Base-by-base conservation (phyloP, 2,888 invertebrate genomes). In the Tromatobia lineatoria region DNA sequence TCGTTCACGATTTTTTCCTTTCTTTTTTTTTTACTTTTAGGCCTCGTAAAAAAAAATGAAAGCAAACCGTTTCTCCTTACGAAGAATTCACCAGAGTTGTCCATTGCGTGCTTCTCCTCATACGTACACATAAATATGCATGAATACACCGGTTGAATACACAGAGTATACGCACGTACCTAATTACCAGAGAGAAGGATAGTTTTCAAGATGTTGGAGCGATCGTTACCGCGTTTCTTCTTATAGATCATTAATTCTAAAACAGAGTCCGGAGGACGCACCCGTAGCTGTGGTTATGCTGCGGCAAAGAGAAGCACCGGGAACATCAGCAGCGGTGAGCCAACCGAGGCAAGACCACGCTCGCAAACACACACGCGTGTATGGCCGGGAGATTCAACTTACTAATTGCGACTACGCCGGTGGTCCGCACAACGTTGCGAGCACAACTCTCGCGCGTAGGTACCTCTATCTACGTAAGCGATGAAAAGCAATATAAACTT, bases 331-430 rank as follows among this genome's bases (percentile, higher is more conserved):
- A 50, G 64, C 61, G 50, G 52, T 20, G 25, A 78, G 85, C 83
- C 83, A 83, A 34, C 18, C 20, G 57, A 45, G 34, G 84, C 83
- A 81, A 85, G 85, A 54, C 50, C 18, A 4, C 29, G 57, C n/a
- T 59, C 59, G n/a, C 29, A 3, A 11, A 77, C 86, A 83, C 86
- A 87, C 86, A 87, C 86, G 88, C 88, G 87, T 85, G 86, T 86
- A 86, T 87, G 87, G 87, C 86, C 18, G 87, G 87, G 89, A 91
- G 90, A 91, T 91, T 90, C 90, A 91, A 91, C 92, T 91, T 92
- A 91, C 91, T 91, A 92, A 92, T 91, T 92, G 92, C 91, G 88
- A 87, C 92, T 88, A 91, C 92, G 90, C 88, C 89, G 91, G 91
- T 91, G 91, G 92, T 92, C 89, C 88, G 77, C 59, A 70, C 59